A percentile compares a stretch with the other conserved stretches of the same genome.
phyloP scores from a whole-genome alignment of 2,888 invertebrate species.

The Apamea monoglypha region DNA sequence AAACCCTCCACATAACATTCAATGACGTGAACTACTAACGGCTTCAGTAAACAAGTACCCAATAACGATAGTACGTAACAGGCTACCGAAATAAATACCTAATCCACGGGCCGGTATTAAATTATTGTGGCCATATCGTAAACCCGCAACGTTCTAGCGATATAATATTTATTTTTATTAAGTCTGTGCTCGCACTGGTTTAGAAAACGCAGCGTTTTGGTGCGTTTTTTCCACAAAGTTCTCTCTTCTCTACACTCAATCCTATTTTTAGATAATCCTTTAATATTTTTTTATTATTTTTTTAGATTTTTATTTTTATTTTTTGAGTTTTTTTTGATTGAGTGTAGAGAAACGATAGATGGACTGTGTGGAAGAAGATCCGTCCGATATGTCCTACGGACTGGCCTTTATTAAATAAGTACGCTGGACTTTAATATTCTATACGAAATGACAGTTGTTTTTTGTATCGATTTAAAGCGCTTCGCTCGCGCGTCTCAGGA shows the following conservation, averaged over 20 bases:
- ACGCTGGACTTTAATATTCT: no score
- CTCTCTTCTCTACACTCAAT: neutral
- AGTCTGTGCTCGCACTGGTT: constrained; percentile 74
- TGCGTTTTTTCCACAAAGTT: no score
- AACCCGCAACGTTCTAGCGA: constrained; percentile 78
- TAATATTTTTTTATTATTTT: no score
- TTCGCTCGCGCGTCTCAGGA: no score
- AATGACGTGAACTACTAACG: constrained; percentile 44
- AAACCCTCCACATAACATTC: constrained; percentile 30
- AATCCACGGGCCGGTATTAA: constrained; percentile 82
- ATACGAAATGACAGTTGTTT: no score
- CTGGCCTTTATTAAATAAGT: no score
- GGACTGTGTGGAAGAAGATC: neutral
- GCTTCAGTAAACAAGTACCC: constrained; percentile 56
- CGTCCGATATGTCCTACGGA: neutral
- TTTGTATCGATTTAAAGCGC: no score
- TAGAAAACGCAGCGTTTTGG: constrained; percentile 53
- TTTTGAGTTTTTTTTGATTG: no score
- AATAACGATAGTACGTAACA: constrained; percentile 45
- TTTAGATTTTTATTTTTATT: no score
- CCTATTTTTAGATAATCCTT: neutral
- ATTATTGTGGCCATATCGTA: constrained; percentile 86
- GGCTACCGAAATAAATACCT: constrained; percentile 84
- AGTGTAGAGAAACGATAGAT: neutral
- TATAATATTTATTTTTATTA: constrained; percentile 88